Evolutionary conservation across 2,113 vertebrate genomes (phyloP), one percentile per base, ranked within the genome.

Genomic region (Platanista minor): DNA sequence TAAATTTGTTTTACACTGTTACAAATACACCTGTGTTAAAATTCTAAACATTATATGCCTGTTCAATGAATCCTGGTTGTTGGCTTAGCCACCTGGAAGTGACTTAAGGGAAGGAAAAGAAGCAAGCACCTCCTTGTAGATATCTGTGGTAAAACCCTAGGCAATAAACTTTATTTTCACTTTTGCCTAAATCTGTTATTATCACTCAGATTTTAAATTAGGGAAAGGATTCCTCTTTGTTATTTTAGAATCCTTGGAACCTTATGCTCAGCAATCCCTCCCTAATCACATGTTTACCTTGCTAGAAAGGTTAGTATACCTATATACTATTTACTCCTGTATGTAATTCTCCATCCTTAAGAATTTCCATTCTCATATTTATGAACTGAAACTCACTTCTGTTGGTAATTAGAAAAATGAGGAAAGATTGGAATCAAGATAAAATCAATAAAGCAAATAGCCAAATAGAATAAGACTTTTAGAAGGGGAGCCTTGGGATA

Each of bases 361-460:
- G 41, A 92, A 66, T 84, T 90, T 67, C 18, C 86, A 36, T 83
- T 91, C 12, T 18, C 82, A 0, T 41, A 82, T 29, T 61, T 57
- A 62, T 90, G 31, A 95, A 71, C 27, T 93, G 29, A 17, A 27
- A 88, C 9, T 94, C 46, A 64, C 1, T 64, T 96, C 54, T 61
- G n/a, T 31, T 64, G 49, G 31, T 66, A 71, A 97, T 82, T 91
- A 77, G 78, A 83, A 91, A 91, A 95, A 77, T 80, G 54, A 91
- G 10, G 62, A 80, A 57, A 67, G 46, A 77, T 3, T 57, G 15
- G 25, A 89, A 93, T 87, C 20, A 66, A 82, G 62, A 86, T 54
- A 89, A 96, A 93, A 86, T 36, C n/a, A 59, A 83, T 27, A 82
- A 54, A 87, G 14, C 17, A 57, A 92, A 87, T 0, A 87, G 27